Percentiles rank a stretch among this genome's conserved stretches.
Conservation (phyloP, 1,140 invertebrate species). For the Eupeodes corollae region DNA sequence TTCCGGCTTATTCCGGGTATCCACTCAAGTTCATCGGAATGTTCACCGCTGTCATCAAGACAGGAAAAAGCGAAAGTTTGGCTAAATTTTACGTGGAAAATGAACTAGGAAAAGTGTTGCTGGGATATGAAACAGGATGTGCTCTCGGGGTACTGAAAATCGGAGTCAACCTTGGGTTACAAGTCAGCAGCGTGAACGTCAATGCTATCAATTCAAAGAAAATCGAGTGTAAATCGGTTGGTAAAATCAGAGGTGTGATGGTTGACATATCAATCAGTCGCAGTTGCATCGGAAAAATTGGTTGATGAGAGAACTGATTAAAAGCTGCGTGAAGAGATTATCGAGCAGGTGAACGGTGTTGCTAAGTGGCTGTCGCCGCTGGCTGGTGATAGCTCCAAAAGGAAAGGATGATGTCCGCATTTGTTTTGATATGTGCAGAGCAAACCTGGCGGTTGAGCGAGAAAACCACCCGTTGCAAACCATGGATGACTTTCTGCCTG, state of each 20-base stretch:
- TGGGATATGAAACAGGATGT: slow-evolving; percentile 7
- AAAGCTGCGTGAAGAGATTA: slow-evolving; percentile 6
- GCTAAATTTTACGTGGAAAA: slow-evolving; percentile 5
- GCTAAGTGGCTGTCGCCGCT: slow-evolving; percentile 31
- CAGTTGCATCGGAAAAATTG: slow-evolving; percentile 6
- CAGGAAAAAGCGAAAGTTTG: neutral
- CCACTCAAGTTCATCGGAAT: neutral
- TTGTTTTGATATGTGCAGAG: slow-evolving; percentile 32
- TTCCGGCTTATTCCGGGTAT: too few relatives aligned
- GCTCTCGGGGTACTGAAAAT: slow-evolving; percentile 11
- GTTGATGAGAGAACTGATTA: slow-evolving; percentile 8
- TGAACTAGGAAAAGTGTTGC: slow-evolving; percentile 2
- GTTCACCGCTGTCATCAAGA: neutral
- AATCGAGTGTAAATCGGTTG: too few relatives aligned
- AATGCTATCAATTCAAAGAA: too few relatives aligned
- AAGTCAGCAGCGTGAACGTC: too few relatives aligned
- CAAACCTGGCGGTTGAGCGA: slow-evolving; percentile 26
- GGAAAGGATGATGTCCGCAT: slow-evolving; percentile 23
- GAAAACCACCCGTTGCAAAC: slow-evolving; percentile 30
- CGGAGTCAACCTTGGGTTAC: neutral
- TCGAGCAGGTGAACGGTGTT: slow-evolving; percentile 2
- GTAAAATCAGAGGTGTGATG: neutral
- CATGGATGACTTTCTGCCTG: slow-evolving; percentile 22
- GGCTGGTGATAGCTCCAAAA: slow-evolving; percentile 23
- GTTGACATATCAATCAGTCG: slow-evolving; percentile 10